Conservation (phyloP, 1,140 invertebrate genomes). For the Drusus annulatus region DNA sequence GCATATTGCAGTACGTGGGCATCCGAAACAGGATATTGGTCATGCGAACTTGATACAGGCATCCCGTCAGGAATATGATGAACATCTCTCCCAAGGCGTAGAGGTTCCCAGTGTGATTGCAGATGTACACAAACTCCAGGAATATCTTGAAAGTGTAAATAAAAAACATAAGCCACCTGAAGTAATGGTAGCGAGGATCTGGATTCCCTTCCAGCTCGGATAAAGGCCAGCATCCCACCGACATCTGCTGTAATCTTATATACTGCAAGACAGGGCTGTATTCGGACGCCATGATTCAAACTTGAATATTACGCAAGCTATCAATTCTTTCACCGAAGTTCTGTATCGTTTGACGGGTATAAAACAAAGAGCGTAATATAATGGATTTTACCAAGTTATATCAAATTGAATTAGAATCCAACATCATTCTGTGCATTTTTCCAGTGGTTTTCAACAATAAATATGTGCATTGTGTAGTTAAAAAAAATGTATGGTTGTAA, state of each 20-base stretch:
- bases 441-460: too few species aligned
- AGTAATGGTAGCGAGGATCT: slow-evolving; percentile 14
- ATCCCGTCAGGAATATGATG: slow-evolving; percentile 43
- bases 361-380: too few species aligned
- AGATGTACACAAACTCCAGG: slow-evolving; percentile 39
- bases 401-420: too few species aligned
- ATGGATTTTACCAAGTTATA: too few species aligned
- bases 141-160: slow-evolving; percentile 31
- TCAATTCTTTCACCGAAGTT: too few species aligned
- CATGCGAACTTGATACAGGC: slow-evolving; percentile 37
- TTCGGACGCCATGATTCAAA: background rate
- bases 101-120: slow-evolving; percentile 23
- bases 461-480: too few species aligned
- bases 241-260: slow-evolving; percentile 35
- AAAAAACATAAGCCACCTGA: background rate
- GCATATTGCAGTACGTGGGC: background rate
- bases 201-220: background rate
- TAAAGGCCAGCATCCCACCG: slow-evolving; percentile 43
- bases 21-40: slow-evolving; percentile 39
- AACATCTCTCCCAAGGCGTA: slow-evolving; percentile 43
- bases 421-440: too few species aligned
- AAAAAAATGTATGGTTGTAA: too few species aligned
- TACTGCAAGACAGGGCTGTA: slow-evolving; percentile 18
- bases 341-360: too few species aligned
- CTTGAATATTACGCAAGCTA: too few species aligned